phyloP scores from a whole-genome alignment of 2,888 invertebrate genomes.

The Campopleginae sp. region DNA sequence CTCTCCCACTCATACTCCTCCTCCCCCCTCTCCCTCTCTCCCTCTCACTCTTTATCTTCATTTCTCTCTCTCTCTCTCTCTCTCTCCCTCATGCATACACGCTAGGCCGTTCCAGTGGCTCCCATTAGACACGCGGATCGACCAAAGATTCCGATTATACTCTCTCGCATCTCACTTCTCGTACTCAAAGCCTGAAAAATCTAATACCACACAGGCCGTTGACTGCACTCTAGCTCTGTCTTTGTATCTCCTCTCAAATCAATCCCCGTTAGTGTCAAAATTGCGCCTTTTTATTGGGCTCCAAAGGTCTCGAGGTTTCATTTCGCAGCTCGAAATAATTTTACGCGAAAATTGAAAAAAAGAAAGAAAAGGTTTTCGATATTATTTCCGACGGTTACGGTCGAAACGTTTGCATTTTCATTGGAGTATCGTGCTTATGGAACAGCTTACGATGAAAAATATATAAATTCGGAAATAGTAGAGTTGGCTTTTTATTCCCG shows the following conservation, averaged over 20 bases:
- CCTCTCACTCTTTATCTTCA: neutral
- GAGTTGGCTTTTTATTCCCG: constrained; percentile 20
- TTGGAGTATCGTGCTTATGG: constrained; percentile 17
- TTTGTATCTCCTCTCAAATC: constrained; percentile 17
- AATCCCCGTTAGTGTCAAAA: neutral
- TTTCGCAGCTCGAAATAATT: neutral
- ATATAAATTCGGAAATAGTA: neutral
- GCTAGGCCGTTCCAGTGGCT: constrained; percentile 61
- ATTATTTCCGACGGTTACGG: neutral
- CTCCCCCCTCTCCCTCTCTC: neutral
- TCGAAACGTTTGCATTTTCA: neutral
- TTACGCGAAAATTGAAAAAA: neutral
- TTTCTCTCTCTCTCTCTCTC: constrained; percentile 4
- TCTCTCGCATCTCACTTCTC: constrained; percentile 33
- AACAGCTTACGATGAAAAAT: neutral
- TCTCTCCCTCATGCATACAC: constrained; percentile 23
- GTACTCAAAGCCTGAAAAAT: constrained; percentile 51
- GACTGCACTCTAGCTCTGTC: neutral
- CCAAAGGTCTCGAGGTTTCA: neutral
- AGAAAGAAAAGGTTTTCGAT: neutral
- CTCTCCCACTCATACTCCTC: neutral
- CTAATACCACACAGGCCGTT: constrained; percentile 49
- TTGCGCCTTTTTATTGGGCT: neutral
- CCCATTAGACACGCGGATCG: constrained; percentile 58
- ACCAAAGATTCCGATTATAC: constrained; percentile 57